Evolutionary conservation across 64 coral and sea anemone species (phyloP).

Genomic region (Acropora tenuis): DNA sequence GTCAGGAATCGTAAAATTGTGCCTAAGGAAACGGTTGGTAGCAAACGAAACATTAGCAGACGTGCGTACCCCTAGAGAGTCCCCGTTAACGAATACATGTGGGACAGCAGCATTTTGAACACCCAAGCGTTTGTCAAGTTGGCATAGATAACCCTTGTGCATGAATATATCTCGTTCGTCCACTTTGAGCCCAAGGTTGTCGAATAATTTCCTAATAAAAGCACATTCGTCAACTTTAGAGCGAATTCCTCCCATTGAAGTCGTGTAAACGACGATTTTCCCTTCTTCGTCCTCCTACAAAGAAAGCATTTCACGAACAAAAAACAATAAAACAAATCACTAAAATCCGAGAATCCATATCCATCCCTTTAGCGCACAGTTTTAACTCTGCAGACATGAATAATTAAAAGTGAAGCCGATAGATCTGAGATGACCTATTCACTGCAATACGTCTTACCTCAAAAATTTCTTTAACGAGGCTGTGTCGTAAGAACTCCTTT

Average conservation of each 20-base stretch:
- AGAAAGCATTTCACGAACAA: constrained; percentile 1
- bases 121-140: constrained; percentile 72
- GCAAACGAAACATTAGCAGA: neutral
- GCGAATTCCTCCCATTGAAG: constrained; percentile 93
- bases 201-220: constrained; percentile 86
- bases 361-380: neutral
- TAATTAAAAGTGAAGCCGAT: constrained; percentile 28
- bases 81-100: constrained; percentile 91
- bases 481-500: constrained; percentile 27
- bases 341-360: neutral
- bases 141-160: constrained; percentile 90
- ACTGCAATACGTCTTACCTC: constrained; percentile 18
- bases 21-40: neutral
- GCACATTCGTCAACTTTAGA: constrained; percentile 80
- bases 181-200: constrained; percentile 88
- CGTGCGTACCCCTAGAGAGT: constrained; percentile 85
- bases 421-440: neutral
- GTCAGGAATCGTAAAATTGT: neutral
- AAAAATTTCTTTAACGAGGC: constrained; percentile 19
- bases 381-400: constrained; percentile 6
- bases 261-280: constrained; percentile 93
- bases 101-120: constrained; percentile 50
- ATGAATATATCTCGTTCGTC: constrained; percentile 99
- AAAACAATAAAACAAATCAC: neutral
- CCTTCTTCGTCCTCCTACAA: constrained; percentile 55